Percentiles rank a stretch among this genome's conserved stretches.
Evolutionary conservation across 2,113 vertebrate species (phyloP).

Genomic region (Limnothrissa miodon): DNA sequence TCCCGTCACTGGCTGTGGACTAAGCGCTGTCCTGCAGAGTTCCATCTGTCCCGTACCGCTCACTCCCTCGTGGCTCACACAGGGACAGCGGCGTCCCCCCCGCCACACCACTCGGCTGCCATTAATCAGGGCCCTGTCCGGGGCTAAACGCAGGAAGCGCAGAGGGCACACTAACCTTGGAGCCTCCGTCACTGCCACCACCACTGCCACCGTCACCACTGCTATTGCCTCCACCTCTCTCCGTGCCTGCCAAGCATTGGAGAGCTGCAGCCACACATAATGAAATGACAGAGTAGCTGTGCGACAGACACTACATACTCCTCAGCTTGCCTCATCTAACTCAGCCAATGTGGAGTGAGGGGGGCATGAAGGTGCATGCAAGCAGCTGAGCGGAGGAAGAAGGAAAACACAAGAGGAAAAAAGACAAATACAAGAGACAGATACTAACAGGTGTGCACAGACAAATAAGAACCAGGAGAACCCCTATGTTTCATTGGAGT

Average conservation of each 20-base stretch:
- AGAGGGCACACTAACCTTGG: conserved; percentile 25
- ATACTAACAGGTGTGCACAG: too few relatives aligned
- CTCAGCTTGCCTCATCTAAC: neutral
- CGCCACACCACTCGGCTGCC: neutral
- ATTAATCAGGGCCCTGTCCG: conserved; percentile 26
- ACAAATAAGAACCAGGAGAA: neutral
- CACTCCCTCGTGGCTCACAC: neutral
- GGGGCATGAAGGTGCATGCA: neutral
- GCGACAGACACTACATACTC: neutral
- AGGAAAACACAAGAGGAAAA: neutral
- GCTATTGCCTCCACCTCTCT: neutral
- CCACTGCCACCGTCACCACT: neutral
- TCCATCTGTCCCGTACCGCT: conserved; percentile 25
- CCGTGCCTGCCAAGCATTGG: neutral
- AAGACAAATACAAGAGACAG: too few relatives aligned
- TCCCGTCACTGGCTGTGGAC: neutral
- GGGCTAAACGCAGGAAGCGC: conserved; percentile 14
- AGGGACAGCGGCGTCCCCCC: neutral
- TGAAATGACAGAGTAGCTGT: neutral
- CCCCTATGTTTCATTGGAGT: neutral
- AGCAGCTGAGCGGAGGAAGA: neutral
- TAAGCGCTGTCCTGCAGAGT: neutral
- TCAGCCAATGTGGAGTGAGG: neutral
- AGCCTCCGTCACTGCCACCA: neutral
- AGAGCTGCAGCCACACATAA: neutral